These are phyloP conservation scores for Volucella inanis DNA, from an alignment of 2,888 invertebrate genomes.

Conservation along the genomic window DNA sequence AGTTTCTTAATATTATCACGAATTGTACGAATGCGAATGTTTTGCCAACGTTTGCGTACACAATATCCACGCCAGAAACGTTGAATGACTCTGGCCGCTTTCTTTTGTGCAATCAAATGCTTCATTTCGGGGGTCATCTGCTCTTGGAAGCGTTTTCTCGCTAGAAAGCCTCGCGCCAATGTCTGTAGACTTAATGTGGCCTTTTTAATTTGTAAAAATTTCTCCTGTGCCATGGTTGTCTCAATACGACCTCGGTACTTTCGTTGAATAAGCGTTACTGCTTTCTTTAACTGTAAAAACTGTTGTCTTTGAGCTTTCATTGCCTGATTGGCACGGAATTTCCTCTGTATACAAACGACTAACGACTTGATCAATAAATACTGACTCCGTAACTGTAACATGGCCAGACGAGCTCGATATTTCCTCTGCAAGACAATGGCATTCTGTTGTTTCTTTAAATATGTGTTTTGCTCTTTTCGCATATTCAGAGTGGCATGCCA, in stretches of 20 bases:
- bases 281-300: conserved; percentile 76
- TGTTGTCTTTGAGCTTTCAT: conserved; percentile 76
- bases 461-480: conserved; percentile 77
- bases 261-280: conserved; percentile 79
- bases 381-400: conserved; percentile 77
- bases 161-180: conserved; percentile 84
- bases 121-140: conserved; percentile 83
- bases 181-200: conserved; percentile 81
- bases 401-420: conserved; percentile 77
- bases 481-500: conserved; percentile 81
- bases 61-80: conserved; percentile 85
- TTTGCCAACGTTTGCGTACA: conserved; percentile 79
- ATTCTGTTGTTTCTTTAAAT: conserved; percentile 76
- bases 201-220: conserved; percentile 78
- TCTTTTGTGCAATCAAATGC: conserved; percentile 82
- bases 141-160: conserved; percentile 83
- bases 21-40: conserved; percentile 77
- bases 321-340: conserved; percentile 77
- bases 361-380: conserved; percentile 79
- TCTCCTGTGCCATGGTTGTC: conserved; percentile 81
- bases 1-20: conserved; percentile 78
- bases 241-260: conserved; percentile 82
- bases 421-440: conserved; percentile 78
- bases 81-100: conserved; percentile 87
- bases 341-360: conserved; percentile 79